Evolutionary conservation across 2,888 invertebrate genomes (phyloP).

Genomic region (Trachelus iudaicus): DNA sequence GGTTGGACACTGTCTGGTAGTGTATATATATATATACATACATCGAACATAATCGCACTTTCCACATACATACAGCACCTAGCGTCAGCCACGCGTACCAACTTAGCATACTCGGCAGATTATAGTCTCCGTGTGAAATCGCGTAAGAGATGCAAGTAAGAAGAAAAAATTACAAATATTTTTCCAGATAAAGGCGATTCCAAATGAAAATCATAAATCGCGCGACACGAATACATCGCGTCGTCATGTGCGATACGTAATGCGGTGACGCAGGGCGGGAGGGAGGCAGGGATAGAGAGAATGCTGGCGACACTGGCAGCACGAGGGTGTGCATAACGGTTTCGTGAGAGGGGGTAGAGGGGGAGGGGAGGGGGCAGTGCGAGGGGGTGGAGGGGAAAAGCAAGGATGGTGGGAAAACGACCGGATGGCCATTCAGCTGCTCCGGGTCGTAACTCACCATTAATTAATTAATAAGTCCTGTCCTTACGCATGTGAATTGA

Average conservation of each 20-base stretch:
- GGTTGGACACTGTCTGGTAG: neutral
- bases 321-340: neutral
- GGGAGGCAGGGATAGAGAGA: neutral
- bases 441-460: slow-evolving; percentile 44
- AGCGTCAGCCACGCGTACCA: neutral
- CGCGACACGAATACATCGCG: too few relatives aligned
- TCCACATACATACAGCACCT: neutral
- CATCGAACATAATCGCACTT: neutral
- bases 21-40: neutral
- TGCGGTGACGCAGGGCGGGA: neutral
- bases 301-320: neutral
- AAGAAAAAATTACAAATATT: neutral
- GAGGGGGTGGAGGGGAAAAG: slow-evolving; percentile 1
- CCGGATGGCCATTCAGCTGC: slow-evolving; percentile 35
- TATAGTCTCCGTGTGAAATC: neutral
- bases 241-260: neutral
- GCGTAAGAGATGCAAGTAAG: neutral
- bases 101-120: neutral
- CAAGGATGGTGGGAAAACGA: slow-evolving; percentile 31
- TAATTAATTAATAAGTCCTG: slow-evolving; percentile 52
- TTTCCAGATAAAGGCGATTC: neutral
- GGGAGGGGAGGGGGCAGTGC: neutral
- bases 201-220: neutral
- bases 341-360: neutral
- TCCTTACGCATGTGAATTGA: slow-evolving; percentile 13